Evolutionary conservation across 2,113 vertebrate genomes (phyloP).

Genomic region (Gorsachius goisagi): DNA sequence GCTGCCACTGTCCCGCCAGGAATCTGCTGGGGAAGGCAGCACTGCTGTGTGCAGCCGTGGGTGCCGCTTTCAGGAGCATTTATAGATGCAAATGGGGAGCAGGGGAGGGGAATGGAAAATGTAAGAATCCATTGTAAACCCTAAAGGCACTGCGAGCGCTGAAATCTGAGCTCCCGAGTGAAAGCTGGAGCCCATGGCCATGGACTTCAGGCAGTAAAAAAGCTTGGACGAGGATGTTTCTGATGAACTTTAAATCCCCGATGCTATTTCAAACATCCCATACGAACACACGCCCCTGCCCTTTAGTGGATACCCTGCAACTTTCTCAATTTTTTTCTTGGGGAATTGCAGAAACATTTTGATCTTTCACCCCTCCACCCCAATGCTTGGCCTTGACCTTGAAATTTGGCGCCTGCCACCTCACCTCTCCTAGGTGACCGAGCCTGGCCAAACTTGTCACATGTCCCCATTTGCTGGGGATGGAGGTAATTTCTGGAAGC

Average conservation of each 20-base stretch:
- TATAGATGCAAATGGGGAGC: background rate
- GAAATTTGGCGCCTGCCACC: background rate
- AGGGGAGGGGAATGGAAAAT: background rate
- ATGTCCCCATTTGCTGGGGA: background rate
- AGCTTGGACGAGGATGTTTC: background rate
- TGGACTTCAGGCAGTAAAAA: background rate
- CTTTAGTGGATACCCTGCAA: accelerated
- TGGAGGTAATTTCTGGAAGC: background rate
- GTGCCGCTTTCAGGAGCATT: background rate
- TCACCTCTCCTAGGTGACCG: accelerated
- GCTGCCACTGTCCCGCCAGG: accelerated
- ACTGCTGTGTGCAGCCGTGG: background rate
- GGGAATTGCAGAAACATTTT: accelerated
- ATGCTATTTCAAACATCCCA: accelerated
- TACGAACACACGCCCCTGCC: accelerated
- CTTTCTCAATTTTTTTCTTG: accelerated
- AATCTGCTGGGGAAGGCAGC: background rate
- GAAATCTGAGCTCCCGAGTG: background rate
- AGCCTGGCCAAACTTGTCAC: background rate
- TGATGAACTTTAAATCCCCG: background rate
- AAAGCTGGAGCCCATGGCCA: background rate
- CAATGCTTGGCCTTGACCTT: background rate
- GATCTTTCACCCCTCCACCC: background rate
- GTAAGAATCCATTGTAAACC: background rate
- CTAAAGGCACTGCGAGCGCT: accelerated